Evolutionary conservation across 92 coral and sea anemone genomes (phyloP), one percentile per base, ranked within the genome.

Genomic region (Montipora capitata): DNA sequence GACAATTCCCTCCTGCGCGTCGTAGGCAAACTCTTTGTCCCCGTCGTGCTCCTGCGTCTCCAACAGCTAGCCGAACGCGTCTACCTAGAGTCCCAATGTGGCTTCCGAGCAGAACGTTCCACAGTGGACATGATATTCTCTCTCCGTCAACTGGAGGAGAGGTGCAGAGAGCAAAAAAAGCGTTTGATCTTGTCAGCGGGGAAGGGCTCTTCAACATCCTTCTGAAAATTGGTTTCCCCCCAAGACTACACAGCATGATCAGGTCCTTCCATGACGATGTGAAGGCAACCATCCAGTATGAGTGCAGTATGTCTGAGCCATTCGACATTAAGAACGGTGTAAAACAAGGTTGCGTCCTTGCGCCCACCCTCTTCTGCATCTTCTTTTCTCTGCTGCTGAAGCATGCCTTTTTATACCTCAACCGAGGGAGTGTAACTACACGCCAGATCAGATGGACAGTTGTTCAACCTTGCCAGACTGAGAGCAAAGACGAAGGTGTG

Each of bases 121-220:
- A 85, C 90, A 2, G 20, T 76, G 4, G 91, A 86, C 76, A 79
- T 71, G 83, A 39, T 85, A 43, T 90, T 85, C 72, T 44, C 62
- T 15, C 62, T 2, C 12, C 13, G 62, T 14, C 94, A 85, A 59
- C 85, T 90, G 2, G 90, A 90, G 81, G 90, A 90, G 86, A 90
- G 85, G 76, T 78, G 91, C 67, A 57, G 76, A 17, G 90, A 90
- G 35, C 85, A 78, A 45, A 4, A 45, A 54, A 54, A 8, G 59
- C 2, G 3, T 54, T 54, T 10, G 12, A 54, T 12, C 8, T 10
- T 10, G 59, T 54, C 3, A 10, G 59, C 59, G 1, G 59, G 59
- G 12, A 54, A 3, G 59, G 16, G 59, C 14, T 54, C 1, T 6
- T 54, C 59, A 54, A 54, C 59, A 54, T 54, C 14, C 59, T 54